A percentile compares a stretch with the other conserved stretches of the same genome.
Evolutionary conservation across 53 echinoderm and acorn worm species (phyloP).

Genomic region (Astropecten irregularis): DNA sequence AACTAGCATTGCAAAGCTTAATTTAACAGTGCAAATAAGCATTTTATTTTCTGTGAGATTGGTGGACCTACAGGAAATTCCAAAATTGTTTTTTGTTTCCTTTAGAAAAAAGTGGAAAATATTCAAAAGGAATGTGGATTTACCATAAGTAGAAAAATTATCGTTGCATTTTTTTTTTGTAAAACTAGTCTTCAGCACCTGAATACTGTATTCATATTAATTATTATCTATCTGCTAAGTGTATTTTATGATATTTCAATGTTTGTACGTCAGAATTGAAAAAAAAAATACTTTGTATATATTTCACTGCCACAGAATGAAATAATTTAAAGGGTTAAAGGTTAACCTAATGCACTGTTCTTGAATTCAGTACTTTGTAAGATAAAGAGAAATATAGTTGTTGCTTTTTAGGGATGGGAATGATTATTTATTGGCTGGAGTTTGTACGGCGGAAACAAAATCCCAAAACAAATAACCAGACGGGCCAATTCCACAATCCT

Average conservation of each 20-base stretch:
- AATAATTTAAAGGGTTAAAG: constrained; percentile 4
- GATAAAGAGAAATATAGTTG: constrained; percentile 37
- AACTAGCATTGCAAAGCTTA: neutral
- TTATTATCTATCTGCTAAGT: neutral
- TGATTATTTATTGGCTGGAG: constrained; percentile 44
- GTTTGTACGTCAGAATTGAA: neutral
- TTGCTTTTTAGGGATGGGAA: neutral
- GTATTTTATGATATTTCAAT: neutral
- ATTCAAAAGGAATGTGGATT: neutral
- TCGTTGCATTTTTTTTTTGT: too few relatives aligned
- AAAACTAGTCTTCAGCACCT: neutral
- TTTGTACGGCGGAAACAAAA: neutral
- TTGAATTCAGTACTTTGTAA: constrained; percentile 54
- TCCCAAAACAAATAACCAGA: too few relatives aligned
- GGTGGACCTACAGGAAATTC: too few relatives aligned
- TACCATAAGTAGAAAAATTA: neutral
- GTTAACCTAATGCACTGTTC: constrained; percentile 29
- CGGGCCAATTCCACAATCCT: neutral
- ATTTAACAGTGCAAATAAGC: neutral
- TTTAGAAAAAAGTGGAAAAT: neutral
- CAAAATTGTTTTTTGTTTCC: neutral
- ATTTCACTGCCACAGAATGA: constrained; percentile 21
- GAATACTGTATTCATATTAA: neutral
- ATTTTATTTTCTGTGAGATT: too few relatives aligned
- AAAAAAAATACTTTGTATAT: constrained; percentile 11